These are phyloP conservation scores for Aquatica leii DNA, from an alignment of 2,888 invertebrate species.

Conservation along the genomic window DNA sequence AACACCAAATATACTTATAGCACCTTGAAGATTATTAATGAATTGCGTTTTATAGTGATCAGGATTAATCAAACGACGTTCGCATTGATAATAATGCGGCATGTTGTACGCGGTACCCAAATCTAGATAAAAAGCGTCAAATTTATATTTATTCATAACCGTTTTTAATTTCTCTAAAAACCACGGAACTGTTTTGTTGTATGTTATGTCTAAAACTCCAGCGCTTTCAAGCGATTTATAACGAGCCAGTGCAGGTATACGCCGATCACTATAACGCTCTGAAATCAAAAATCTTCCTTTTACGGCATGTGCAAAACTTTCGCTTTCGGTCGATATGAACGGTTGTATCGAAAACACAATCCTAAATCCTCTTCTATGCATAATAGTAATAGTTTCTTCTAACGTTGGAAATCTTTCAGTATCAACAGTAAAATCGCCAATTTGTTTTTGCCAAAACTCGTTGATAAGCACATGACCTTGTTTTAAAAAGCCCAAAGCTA, in stretches of 20 bases:
- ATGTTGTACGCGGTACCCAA: slow-evolving; percentile 84
- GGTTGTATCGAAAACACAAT: slow-evolving; percentile 91
- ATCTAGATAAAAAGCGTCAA: slow-evolving; percentile 87
- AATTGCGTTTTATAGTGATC: slow-evolving; percentile 84
- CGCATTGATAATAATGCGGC: slow-evolving; percentile 86
- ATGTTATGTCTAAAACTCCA: slow-evolving; percentile 87
- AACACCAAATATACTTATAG: slow-evolving; percentile 78
- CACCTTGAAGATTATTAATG: slow-evolving; percentile 69
- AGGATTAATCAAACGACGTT: slow-evolving; percentile 76
- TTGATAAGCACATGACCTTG: slow-evolving; percentile 82
- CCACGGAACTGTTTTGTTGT: slow-evolving; percentile 84
- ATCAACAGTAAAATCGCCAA: slow-evolving; percentile 90
- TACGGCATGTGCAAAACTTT: slow-evolving; percentile 82
- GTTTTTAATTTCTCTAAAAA: slow-evolving; percentile 74
- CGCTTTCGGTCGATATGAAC: slow-evolving; percentile 86
- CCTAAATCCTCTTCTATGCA: slow-evolving; percentile 85
- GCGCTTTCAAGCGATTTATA: slow-evolving; percentile 84
- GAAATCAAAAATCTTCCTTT: slow-evolving; percentile 77
- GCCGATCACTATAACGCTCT: slow-evolving; percentile 79
- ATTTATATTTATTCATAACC: slow-evolving; percentile 75
- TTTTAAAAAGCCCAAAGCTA: slow-evolving; percentile 78
- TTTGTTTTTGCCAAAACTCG: slow-evolving; percentile 83
- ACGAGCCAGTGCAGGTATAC: slow-evolving; percentile 83
- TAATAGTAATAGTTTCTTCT: slow-evolving; percentile 79
- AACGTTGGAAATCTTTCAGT: slow-evolving; percentile 77